Evolutionary conservation across 1,140 invertebrate genomes (phyloP).

Genomic region (Zeugodacus cucurbitae): DNA sequence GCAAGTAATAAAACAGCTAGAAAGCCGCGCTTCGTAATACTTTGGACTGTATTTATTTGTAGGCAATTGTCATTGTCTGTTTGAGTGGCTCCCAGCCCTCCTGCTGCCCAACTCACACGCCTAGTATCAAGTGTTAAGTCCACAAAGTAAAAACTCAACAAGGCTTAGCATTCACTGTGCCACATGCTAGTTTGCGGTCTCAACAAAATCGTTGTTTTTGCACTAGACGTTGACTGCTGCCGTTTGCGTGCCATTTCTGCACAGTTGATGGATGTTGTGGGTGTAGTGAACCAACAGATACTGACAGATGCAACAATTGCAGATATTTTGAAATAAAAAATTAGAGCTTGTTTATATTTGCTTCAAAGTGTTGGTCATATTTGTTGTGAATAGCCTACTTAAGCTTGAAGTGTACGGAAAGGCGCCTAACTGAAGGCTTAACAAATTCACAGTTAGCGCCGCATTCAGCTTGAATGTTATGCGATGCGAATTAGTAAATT

Average conservation of each 20-base stretch:
- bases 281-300: background rate
- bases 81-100: background rate
- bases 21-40: background rate
- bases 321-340: too few species aligned
- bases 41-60: background rate
- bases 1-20: too few species aligned
- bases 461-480: too few species aligned
- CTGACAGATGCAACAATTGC: too few species aligned
- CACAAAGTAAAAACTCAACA: background rate
- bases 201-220: background rate
- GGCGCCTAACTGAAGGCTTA: too few species aligned
- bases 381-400: too few species aligned
- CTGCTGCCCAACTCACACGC: too few species aligned
- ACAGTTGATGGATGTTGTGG: background rate
- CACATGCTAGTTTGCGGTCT: background rate
- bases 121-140: background rate
- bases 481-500: too few species aligned
- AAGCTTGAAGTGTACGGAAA: too few species aligned
- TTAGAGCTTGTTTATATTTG: too few species aligned
- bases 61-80: background rate
- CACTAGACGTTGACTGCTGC: background rate
- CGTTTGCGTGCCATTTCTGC: background rate
- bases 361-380: too few species aligned
- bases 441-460: too few species aligned
- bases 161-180: background rate